Evolutionary conservation across 2,888 invertebrate genomes (phyloP).

Genomic region (Tricholauxania praeusta): DNA sequence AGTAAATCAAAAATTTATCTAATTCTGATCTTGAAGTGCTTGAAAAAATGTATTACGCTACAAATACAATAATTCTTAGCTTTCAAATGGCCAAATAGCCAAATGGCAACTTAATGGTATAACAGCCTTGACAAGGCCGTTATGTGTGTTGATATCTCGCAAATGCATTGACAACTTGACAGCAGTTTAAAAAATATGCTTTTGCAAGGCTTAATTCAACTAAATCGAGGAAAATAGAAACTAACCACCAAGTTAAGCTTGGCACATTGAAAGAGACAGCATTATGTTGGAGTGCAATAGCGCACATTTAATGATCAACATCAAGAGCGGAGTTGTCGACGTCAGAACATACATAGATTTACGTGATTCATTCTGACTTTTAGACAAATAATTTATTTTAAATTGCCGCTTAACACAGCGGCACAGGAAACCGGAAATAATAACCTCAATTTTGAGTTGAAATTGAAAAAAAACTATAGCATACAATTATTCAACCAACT

Average conservation of each 20-base stretch:
- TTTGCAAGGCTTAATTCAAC: not conserved
- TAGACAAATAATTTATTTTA: slow-evolving; percentile 30
- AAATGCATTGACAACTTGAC: slow-evolving; percentile 38
- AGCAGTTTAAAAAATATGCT: slow-evolving; percentile 32
- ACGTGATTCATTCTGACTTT: slow-evolving; percentile 19
- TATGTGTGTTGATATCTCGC: slow-evolving; percentile 25
- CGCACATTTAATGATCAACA: too few relatives aligned
- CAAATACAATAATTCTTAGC: slow-evolving; percentile 21
- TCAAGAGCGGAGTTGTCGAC: too few relatives aligned
- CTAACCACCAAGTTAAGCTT: too few relatives aligned
- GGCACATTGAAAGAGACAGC: too few relatives aligned
- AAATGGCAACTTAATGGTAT: slow-evolving; percentile 5
- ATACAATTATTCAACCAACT: too few relatives aligned
- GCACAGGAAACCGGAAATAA: slow-evolving; percentile 44
- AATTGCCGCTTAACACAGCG: slow-evolving; percentile 21
- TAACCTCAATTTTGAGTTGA: slow-evolving; percentile 38
- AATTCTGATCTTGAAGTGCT: slow-evolving; percentile 28
- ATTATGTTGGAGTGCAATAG: too few relatives aligned
- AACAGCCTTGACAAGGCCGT: slow-evolving; percentile 43
- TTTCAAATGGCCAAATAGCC: slow-evolving; percentile 7
- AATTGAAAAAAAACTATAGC: too few relatives aligned
- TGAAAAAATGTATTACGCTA: slow-evolving; percentile 24
- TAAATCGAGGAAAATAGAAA: too few relatives aligned
- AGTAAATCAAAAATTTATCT: slow-evolving; percentile 37
- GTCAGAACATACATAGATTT: not conserved